These are phyloP conservation scores for Actinia tenebrosa DNA, from an alignment of 64 coral and sea anemone genomes.

Conservation along the genomic window DNA sequence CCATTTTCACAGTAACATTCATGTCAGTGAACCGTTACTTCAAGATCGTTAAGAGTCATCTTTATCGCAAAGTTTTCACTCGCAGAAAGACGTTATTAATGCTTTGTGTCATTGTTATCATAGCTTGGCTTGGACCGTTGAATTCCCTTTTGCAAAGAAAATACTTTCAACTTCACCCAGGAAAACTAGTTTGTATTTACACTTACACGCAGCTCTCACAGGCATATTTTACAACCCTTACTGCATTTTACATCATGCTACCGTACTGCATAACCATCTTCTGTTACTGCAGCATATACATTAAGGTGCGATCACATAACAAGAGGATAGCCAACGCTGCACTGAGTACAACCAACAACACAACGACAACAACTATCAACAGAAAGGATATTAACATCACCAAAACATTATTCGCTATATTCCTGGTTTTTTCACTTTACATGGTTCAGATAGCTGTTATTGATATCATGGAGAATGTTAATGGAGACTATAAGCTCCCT, in stretches of 20 bases:
- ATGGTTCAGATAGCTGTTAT: neutral
- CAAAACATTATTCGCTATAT: no score
- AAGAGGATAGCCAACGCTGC: no score
- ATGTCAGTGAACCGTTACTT: no score
- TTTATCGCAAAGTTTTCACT: neutral
- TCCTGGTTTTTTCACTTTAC: neutral
- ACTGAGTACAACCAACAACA: no score
- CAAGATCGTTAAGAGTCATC: neutral
- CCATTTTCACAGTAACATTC: neutral
- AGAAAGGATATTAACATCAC: no score
- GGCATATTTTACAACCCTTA: neutral
- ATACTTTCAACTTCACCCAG: neutral
- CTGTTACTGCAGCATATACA: neutral
- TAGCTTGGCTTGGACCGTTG: neutral
- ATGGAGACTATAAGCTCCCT: neutral
- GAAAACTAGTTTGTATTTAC: neutral
- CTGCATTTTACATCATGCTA: neutral
- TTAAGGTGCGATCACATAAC: no score
- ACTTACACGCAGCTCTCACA: neutral
- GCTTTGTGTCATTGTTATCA: neutral
- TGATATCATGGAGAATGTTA: neutral
- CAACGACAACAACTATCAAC: no score
- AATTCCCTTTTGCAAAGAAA: neutral
- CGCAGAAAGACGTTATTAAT: neutral
- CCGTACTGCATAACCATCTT: constrained; percentile 11